A percentile compares a stretch with the other conserved stretches of the same genome.
phyloP scores from a whole-genome alignment of 2,888 invertebrate genomes.

The Drosophila affinis region DNA sequence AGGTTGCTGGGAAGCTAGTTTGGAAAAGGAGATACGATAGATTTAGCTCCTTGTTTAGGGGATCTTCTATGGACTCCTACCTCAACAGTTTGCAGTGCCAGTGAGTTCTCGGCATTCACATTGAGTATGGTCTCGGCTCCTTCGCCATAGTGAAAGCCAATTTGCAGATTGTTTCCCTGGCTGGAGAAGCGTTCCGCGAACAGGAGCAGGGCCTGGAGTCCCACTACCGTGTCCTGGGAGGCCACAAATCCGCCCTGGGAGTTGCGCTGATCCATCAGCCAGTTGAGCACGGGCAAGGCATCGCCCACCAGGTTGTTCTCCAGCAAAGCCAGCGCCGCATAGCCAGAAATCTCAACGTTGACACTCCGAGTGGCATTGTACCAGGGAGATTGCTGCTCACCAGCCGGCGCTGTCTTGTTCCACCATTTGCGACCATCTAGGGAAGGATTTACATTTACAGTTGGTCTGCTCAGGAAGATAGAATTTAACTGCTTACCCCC shows the following conservation, averaged over 20 bases:
- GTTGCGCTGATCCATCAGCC: constrained; percentile 89
- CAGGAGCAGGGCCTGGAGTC: constrained; percentile 87
- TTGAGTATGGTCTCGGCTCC: constrained; percentile 85
- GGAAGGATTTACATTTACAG: background rate
- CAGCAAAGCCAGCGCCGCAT: constrained; percentile 91
- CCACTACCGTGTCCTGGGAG: constrained; percentile 91
- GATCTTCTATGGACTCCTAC: constrained; percentile 82
- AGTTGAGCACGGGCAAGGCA: constrained; percentile 87
- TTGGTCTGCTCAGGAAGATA: background rate
- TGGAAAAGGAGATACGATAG: background rate
- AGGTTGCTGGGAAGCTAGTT: constrained; percentile 83
- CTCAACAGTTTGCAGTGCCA: constrained; percentile 91
- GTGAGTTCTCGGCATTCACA: constrained; percentile 90
- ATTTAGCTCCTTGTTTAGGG: background rate
- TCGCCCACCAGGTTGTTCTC: constrained; percentile 83
- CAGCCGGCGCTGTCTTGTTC: constrained; percentile 87
- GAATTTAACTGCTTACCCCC: constrained; percentile 68
- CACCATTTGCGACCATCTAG: constrained; percentile 90
- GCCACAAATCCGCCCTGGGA: constrained; percentile 89
- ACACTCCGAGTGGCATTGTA: constrained; percentile 88
- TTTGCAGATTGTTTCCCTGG: constrained; percentile 85
- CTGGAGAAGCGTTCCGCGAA: constrained; percentile 85
- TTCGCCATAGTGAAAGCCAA: constrained; percentile 85
- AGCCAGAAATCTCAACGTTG: constrained; percentile 93
- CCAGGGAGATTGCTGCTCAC: constrained; percentile 88